Base-by-base conservation (phyloP, 1,140 invertebrate genomes). In the Matsumurasca onukii region DNA sequence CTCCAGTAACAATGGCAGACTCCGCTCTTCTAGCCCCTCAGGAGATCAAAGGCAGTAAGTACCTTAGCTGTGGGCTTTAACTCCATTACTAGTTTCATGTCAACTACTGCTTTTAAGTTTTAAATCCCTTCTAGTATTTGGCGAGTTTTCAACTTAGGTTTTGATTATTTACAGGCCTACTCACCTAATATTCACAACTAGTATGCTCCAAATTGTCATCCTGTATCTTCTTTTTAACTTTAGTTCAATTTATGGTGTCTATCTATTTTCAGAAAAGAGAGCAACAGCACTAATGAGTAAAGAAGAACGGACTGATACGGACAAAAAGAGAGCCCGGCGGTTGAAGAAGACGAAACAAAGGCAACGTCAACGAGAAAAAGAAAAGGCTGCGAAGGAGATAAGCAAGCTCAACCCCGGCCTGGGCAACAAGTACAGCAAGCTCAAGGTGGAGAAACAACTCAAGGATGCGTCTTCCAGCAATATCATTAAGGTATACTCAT, bases 11-110 rank as follows among this genome's bases (percentile, higher is more conserved):
- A 25, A 86, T 90, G 0, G 94, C 88, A 76, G 93, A 97, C 82
- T 91, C 90, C 15, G 84, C 88, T 0, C 79, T 98, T 22, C 80
- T 99, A 49, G 97, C 98, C 24, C 97, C 98, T 1, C 94, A 98
- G 81, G 97, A 99, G 88, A 82, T 99, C 17, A 87, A 91, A 81
- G 83, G 89, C 89, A 82, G 72, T 62, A 66, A 59, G 55, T 59
- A 27, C 49, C 12, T 22, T 52, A 52, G 5, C 3, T 52, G 5
- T 52, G 9, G 9, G n/a, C 9, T 9, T 45, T 45, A 45, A 45
- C 39, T 45, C 39, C n/a, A 45, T n/a, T 45, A 45, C 39, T 12
- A 9, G 39, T n/a, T 9, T n/a, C 39, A 9, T 45, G 9, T 45
- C 39, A 9, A n/a, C n/a, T n/a, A n/a, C n/a, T n/a, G n/a, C n/a